Evolutionary conservation across 2,113 vertebrate species (phyloP), one percentile per base, ranked within the genome.

Genomic region (Petaurus breviceps): DNA sequence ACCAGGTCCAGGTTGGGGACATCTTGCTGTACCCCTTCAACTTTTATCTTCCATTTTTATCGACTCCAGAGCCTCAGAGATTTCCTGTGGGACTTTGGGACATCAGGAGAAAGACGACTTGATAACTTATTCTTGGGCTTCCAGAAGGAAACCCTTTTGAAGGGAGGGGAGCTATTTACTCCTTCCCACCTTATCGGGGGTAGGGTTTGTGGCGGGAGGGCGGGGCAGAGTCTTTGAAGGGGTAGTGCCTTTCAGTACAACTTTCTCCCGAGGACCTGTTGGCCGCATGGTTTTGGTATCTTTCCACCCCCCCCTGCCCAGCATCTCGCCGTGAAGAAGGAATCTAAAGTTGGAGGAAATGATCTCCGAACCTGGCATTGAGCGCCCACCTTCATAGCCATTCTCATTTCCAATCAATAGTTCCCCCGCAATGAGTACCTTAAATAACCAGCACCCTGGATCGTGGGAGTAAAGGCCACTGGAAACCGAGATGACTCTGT

Each of bases 401-500:
- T 43, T 55, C 91, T 90, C 37, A 3, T 51, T 46, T 14, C 61
- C 2, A 50, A n/a, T 91, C 31, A 0, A 52, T 50, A 52, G 91
- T 28, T 52, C 2, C 51, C 52, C 50, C 90, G 96, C 94, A 2
- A 91, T 95, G 97, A 52, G 61, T 28, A 89, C 94, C 49, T 90
- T 97, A 96, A 98, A 43, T 23, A 8, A 53, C 54, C 19, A 46
- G 61, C 92, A 31, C 57, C 91, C 91, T 47, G 37, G 11, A 26
- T 77, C 43, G 89, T 37, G 90, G 96, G 92, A 94, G 95, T 93
- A 91, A 89, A 97, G 96, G 93, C 94, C 92, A 77, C 93, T 95
- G 95, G 97, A 97, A 97, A 97, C 97, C 94, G 98, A 68, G 97
- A 98, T 51, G 96, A 97, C 95, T 98, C 97, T 98, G 97, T 68